phyloP scores from a whole-genome alignment of 2,888 invertebrate genomes.

The Drosophila colorata region DNA sequence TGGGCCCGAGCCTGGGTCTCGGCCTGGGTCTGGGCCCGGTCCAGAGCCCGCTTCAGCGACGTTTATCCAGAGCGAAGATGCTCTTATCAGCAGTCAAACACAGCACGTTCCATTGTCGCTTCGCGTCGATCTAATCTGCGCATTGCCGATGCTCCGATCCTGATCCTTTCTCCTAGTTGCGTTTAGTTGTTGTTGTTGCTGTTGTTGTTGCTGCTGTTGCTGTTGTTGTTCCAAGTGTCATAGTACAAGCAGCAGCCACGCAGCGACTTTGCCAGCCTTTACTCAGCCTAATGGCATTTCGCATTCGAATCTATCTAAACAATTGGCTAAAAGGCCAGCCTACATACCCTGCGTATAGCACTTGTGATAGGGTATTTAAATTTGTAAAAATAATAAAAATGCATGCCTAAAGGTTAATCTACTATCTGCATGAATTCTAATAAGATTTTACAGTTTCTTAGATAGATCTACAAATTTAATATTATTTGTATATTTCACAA shows the following conservation, averaged over 20 bases:
- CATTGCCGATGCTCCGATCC: slow-evolving; percentile 19
- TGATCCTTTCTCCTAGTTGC: slow-evolving; percentile 44
- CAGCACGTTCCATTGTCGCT: slow-evolving; percentile 77
- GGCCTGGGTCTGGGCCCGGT: slow-evolving; percentile 7
- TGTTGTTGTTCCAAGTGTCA: slow-evolving; percentile 35
- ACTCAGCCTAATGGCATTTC: slow-evolving; percentile 52
- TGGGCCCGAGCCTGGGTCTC: neutral
- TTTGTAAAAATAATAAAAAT: too few relatives aligned
- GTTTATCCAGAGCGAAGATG: slow-evolving; percentile 55
- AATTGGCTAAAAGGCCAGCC: slow-evolving; percentile 48
- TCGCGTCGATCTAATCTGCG: slow-evolving; percentile 66
- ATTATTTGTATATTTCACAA: too few relatives aligned
- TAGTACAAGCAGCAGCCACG: slow-evolving; percentile 2
- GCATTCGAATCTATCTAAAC: slow-evolving; percentile 48
- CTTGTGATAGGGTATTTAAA: slow-evolving; percentile 5
- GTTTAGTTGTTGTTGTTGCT: slow-evolving; percentile 1
- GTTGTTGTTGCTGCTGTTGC: neutral
- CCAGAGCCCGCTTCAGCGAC: slow-evolving; percentile 9
- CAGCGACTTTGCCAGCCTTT: slow-evolving; percentile 14
- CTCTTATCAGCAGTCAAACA: slow-evolving; percentile 69
- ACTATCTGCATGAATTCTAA: too few relatives aligned
- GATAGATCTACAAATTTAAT: too few relatives aligned
- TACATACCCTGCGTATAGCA: slow-evolving; percentile 13
- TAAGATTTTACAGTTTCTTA: too few relatives aligned
- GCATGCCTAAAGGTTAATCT: too few relatives aligned